Evolutionary conservation across 2,797 vertebrate genomes (phyloP), one percentile per base, ranked within the genome.

Genomic region (Pampus argenteus): DNA sequence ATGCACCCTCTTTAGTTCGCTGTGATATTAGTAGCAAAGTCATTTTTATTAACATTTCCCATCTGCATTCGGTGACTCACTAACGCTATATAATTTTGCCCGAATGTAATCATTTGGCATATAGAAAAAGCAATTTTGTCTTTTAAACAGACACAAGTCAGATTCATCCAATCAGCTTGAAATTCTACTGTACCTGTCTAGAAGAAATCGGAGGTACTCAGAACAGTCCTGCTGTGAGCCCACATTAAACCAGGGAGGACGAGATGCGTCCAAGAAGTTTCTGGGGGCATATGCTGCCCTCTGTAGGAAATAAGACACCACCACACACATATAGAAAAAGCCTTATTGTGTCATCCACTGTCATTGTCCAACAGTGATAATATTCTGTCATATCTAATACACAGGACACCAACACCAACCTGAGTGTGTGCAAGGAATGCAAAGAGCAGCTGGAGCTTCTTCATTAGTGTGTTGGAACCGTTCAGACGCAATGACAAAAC

Each of bases 211-310:
- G 86, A 99, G 97, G 92, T 99, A 99, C 71, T 99, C 97, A 0
- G 97, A 98, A 83, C 98, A 99, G 92, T 99, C 98, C 89, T 99
- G 98, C 84, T 99, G 98, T 18, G 98, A 98, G 74, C 98, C 95
- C 44, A 91, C 88, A 4, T 97, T 96, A 83, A 99, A 99, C 98
- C 98, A 99, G 0, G 98, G 95, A 11, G 98, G 98, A 58, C 97
- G 96, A 63, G 97, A 99, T n/a, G 92, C 96, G 71, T 99, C 98
- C 83, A 99, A 94, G 90, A 99, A 99, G 91, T 94, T 95, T 82
- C 94, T 95, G 76, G 98, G 98, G 71, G 97, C 96, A 1, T 97
- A 99, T 15, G 98, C 98, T 90, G 97, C 97, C 92, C 98, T 96
- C 98, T 99, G 87, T 76, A 85, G 59, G 83, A 75, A 17, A 85